A percentile compares a stretch with the other conserved stretches of the same genome.
phyloP scores from a whole-genome alignment of 2,797 vertebrate genomes.

The Moxostoma hubbsi region DNA sequence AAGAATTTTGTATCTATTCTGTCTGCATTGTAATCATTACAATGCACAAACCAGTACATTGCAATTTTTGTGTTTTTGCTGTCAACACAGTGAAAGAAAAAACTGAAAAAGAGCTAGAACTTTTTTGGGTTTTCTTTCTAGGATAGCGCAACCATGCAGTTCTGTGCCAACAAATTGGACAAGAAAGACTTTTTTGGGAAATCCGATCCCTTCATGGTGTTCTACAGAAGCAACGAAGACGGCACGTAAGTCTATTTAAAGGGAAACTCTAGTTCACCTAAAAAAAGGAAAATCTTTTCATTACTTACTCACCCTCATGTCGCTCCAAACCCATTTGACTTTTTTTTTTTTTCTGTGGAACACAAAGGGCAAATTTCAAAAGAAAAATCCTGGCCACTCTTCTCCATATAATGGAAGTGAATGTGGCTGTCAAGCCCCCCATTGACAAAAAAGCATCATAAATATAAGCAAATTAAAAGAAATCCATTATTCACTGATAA shows the following conservation, averaged over 20 bases:
- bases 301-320: too few species aligned
- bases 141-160: slow-evolving; percentile 95
- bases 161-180: slow-evolving; percentile 96
- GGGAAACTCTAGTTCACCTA: too few species aligned
- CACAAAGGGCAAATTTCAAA: too few species aligned
- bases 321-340: too few species aligned
- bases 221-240: slow-evolving; percentile 94
- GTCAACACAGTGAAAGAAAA: not conserved
- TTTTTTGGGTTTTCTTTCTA: slow-evolving; percentile 60
- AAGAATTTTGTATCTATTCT: slow-evolving; percentile 23
- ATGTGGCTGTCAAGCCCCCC: too few species aligned
- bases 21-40: slow-evolving; percentile 48
- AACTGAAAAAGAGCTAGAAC: not conserved
- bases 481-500: too few species aligned
- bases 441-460: too few species aligned
- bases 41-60: slow-evolving; percentile 15
- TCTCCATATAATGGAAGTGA: too few species aligned
- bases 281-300: too few species aligned
- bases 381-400: too few species aligned
- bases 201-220: slow-evolving; percentile 95
- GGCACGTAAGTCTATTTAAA: slow-evolving; percentile 85
- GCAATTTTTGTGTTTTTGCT: slow-evolving; percentile 3
- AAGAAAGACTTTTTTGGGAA: slow-evolving; percentile 98
- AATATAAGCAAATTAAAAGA: too few species aligned
- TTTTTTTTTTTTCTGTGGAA: too few species aligned